These are phyloP conservation scores for Parasteatoda lunata DNA, from an alignment of 2,888 invertebrate species.

Conservation along the genomic window DNA sequence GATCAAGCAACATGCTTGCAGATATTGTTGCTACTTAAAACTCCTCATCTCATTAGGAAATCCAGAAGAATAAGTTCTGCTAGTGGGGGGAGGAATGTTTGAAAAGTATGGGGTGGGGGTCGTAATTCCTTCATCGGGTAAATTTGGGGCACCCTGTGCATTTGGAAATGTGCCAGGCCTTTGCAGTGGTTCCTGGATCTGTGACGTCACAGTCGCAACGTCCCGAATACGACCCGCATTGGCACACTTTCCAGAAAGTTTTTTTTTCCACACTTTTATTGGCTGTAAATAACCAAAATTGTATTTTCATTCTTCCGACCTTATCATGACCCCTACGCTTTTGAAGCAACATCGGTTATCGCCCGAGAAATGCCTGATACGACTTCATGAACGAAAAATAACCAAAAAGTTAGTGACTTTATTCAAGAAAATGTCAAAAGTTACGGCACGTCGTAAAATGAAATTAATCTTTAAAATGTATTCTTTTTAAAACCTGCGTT, in stretches of 20 bases:
- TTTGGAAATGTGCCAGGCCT: slow-evolving; percentile 65
- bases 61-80: slow-evolving; percentile 14
- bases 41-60: slow-evolving; percentile 33
- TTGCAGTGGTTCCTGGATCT: slow-evolving; percentile 58
- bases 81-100: slow-evolving; percentile 1
- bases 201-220: slow-evolving; percentile 65
- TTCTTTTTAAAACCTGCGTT: too few relatives aligned
- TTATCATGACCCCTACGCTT: too few relatives aligned
- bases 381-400: too few relatives aligned
- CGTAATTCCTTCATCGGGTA: slow-evolving; percentile 56
- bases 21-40: background rate
- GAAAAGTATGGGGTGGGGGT: slow-evolving; percentile 6
- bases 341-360: too few relatives aligned
- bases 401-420: too few relatives aligned
- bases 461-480: too few relatives aligned
- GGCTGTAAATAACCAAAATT: slow-evolving; percentile 30
- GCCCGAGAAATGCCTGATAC: too few relatives aligned
- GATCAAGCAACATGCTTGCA: background rate
- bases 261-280: slow-evolving; percentile 33
- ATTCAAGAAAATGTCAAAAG: too few relatives aligned
- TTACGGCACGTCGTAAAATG: too few relatives aligned
- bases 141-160: slow-evolving; percentile 58
- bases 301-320: background rate
- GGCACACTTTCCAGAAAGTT: slow-evolving; percentile 46
- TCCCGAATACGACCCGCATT: slow-evolving; percentile 60